Base-by-base conservation (phyloP, 2,888 invertebrate genomes). In the Chirona hameri region DNA sequence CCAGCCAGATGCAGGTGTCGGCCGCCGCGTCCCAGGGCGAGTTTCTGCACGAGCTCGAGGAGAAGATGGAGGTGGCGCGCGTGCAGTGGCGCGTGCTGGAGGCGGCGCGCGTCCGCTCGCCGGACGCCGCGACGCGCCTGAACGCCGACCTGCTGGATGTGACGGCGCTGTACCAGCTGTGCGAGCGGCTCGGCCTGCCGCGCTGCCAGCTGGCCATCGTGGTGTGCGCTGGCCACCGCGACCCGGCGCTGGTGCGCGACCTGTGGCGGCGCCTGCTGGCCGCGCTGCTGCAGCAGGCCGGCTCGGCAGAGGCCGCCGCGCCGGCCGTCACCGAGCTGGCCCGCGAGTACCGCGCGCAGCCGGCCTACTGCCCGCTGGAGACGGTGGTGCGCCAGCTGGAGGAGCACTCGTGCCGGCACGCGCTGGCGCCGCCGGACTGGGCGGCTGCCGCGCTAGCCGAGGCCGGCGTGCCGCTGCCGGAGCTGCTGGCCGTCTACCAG, bases 151-250 rank as follows among this genome's bases (percentile, higher is more conserved):
- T 98, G 79, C 92, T 94, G 83, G 95, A 96, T 87, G 94, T 98
- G 85, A 96, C 96, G 18, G 93, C 94, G 90, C 94, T 94, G 86
- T 86, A 86, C 85, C 82, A 84, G 76, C 98, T 95, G 89, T 97
- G 97, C 0, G 96, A 96, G 86, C 94, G 94, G 5, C 95, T 95
- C 88, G 92, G 94, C 86, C 90, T 98, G 76, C 94, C 95, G 92
- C 97, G 98, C 89, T 95, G 96, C 88, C 96, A 98, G 89, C 90
- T 99, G 83, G 95, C 96, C 12, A 97, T 99, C 85, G 93, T 99
- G 81, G 95, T 97, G 86, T 97, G 97, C 88, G 97, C 98, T 12
- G 96, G 97, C 24, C 95, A 97, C 88, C 93, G 94, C 86, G 98
- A 99, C 88, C 91, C 93, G 0, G 90, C 94, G 83, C 90, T 98